Evolutionary conservation across 2,888 invertebrate species (phyloP), one percentile per base, ranked within the genome.

Genomic region (Ectobius pallidus): DNA sequence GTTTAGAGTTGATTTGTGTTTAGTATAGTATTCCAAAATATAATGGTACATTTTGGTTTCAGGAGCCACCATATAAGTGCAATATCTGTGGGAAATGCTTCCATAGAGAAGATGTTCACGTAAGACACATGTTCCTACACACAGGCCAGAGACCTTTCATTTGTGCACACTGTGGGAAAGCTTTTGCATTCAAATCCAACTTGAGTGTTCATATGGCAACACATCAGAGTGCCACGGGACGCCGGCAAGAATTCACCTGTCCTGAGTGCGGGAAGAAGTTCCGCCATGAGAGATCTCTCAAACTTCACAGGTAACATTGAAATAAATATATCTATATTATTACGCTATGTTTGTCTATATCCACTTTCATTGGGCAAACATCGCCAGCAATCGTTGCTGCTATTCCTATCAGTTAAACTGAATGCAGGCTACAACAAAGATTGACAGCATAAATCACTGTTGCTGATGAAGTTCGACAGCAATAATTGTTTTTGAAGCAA

Each of bases 141-240:
- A 44, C 61, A 16, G 69, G 62, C 6, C 62, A 68, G 58, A 58
- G 73, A 39, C 70, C 71, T 20, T 71, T 61, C 42, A 68, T 61
- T 11, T 73, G 73, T 71, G 67, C 73, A 7, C 68, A 71, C 18
- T 73, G 73, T 63, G 73, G 73, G 7, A 73, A 71, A 62, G 68
- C 71, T 9, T 73, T 73, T 71, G 58, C 69, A 14, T 69, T 67
- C 16, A 73, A 73, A 27, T 61, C 46, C 14, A 68, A 71, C 62
- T 62, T 73, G 2, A 71, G 61, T 20, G 46, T 69, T 2, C 73
- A 73, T 49, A 42, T 71, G 9, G 46, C 68, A 7, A 70, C 68
- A n/a, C 73, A 73, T 20, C 62, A 61, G 32, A 42, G 46, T 18
- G 30, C 34, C 44, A 34, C 46, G 9, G 27, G 46, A 6, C 18